Evolutionary conservation across 2,113 vertebrate genomes (phyloP).

Genomic region (Herpailurus yagouaroundi): DNA sequence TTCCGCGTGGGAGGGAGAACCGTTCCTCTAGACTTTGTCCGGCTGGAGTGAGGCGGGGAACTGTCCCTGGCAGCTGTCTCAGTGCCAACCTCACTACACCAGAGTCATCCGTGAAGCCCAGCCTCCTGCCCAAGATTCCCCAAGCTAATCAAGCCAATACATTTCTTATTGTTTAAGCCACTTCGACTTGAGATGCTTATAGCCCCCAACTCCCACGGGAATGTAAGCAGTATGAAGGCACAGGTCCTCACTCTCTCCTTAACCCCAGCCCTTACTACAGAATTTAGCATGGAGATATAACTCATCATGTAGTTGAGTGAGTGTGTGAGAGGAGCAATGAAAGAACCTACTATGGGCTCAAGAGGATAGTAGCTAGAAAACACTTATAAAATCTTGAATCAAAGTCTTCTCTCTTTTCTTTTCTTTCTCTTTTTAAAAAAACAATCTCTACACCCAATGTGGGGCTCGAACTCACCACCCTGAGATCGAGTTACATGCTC

Average conservation of each 20-base stretch:
- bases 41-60: rapidly evolving
- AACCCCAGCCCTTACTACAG: neutral
- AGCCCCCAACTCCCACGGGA: neutral
- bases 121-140: neutral
- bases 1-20: neutral
- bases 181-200: neutral
- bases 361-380: neutral
- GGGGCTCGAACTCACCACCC: neutral
- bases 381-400: neutral
- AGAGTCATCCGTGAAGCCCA: neutral
- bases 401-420: neutral
- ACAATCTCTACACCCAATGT: neutral
- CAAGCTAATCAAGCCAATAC: neutral
- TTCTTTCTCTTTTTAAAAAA: neutral
- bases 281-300: neutral
- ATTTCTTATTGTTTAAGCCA: neutral
- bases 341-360: neutral
- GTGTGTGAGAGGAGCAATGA: neutral
- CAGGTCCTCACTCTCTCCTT: neutral
- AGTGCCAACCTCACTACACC: neutral
- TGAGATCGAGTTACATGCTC: neutral
- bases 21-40: neutral
- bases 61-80: neutral
- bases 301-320: neutral
- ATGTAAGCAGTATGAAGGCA: neutral